Conservation (phyloP, 2,797 vertebrate genomes). For the Syndactyla subalaris region DNA sequence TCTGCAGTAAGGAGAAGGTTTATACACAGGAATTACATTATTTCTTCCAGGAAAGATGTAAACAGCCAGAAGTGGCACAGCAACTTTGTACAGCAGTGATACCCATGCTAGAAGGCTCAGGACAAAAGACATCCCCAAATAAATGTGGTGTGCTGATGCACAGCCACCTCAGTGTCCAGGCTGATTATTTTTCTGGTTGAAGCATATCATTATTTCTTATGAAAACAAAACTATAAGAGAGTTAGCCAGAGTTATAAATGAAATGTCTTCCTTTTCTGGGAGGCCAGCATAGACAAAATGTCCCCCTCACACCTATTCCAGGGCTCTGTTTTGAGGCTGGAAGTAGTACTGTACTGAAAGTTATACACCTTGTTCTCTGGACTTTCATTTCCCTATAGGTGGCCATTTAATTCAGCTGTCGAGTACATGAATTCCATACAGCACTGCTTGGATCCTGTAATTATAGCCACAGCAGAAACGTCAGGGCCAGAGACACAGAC, state of each 20-base stretch:
- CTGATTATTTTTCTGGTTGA: background rate
- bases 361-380: background rate
- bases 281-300: background rate
- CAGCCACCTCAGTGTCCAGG: background rate
- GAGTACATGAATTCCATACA: background rate
- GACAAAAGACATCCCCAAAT: background rate
- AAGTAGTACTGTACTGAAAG: background rate
- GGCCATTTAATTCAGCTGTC: constrained; percentile 25
- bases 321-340: background rate
- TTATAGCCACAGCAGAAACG: background rate
- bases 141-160: background rate
- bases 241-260: background rate
- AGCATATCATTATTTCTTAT: background rate
- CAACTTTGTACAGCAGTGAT: background rate
- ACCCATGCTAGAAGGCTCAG: background rate
- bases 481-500: background rate
- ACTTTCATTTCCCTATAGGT: background rate
- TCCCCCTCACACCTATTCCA: background rate
- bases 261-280: background rate
- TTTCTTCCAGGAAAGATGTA: background rate
- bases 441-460: background rate
- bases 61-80: background rate
- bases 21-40: background rate
- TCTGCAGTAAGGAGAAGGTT: background rate
- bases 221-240: background rate